Base-by-base conservation (phyloP, 2,888 invertebrate species). In the Ormyrus labotus region DNA sequence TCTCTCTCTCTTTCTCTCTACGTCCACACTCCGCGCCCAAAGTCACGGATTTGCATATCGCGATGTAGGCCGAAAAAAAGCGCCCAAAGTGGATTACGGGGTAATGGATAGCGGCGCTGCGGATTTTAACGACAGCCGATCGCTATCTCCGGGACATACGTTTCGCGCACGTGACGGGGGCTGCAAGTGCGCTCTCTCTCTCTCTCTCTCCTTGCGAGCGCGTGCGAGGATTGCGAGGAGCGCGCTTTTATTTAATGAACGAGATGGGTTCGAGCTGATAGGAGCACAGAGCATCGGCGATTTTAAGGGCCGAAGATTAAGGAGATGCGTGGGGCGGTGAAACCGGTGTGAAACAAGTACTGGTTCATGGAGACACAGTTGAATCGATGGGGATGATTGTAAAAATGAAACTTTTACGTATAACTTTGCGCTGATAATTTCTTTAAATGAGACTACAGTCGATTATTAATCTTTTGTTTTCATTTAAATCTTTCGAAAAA, bases 31-130 rank as follows among this genome's bases (percentile, higher is more conserved):
- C 50, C 1, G 48, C 50, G 19, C 8, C 11, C 11, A 6, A 11
- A 57, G 63, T 50, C 70, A 55, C 13, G 51, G 73, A 77, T 81
- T 81, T 81, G 78, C 81, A 78, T 81, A 81, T 78, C 69, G 58
- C 73, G 55, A 19, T 19, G 19, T 19, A 19, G 19, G 19, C 19
- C 13, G 48, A 34, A 47, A 50, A 53, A 68, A 65, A 45, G 47
- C 19, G 34, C 60, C 57, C 61, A 72, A 81, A 81, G 71, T 81
- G 68, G 78, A 81, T 78, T 78, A 74, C 34, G 5, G 8, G n/a
- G 68, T 80, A 80, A 80, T 80, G 75, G 64, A 75, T 67, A 64
- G 50, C 45, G 34, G 51, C 45, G 64, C 34, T 47, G n/a, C 5
- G 53, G 53, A 63, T 60, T 72, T 57, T 73, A 70, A 78, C 70